Conservation (phyloP, 2,888 invertebrate genomes). For the Nysson spinosus region DNA sequence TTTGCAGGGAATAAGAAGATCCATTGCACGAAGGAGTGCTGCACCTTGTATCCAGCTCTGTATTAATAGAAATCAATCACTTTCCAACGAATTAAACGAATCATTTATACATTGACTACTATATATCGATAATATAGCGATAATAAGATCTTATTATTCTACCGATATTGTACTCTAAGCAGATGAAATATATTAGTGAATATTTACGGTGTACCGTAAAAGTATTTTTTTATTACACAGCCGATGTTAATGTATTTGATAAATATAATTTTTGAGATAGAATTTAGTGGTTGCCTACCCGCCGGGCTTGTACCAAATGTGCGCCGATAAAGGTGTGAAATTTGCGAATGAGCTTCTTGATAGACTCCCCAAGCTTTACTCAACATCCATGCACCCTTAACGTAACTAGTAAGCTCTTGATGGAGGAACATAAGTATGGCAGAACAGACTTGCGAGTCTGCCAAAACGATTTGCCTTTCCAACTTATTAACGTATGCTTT, state of each 20-base stretch:
- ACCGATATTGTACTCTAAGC: too few species aligned
- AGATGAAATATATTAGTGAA: too few species aligned
- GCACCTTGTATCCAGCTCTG: constrained; percentile 54
- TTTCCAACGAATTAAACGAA: too few species aligned
- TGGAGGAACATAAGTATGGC: constrained; percentile 83
- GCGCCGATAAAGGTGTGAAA: constrained; percentile 79
- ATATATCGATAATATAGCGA: too few species aligned
- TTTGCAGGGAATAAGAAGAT: constrained; percentile 52
- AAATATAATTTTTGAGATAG: neutral
- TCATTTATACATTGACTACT: neutral
- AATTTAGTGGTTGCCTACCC: constrained; percentile 50
- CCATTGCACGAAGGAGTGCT: constrained; percentile 52
- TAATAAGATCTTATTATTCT: too few species aligned
- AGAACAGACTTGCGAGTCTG: constrained; percentile 83
- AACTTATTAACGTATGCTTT: constrained; percentile 72
- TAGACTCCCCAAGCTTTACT: constrained; percentile 85
- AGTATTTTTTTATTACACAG: too few species aligned
- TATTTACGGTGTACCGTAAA: too few species aligned
- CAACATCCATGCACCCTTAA: constrained; percentile 84
- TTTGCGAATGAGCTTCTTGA: constrained; percentile 81
- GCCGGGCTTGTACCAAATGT: constrained; percentile 75
- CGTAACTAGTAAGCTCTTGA: constrained; percentile 82
- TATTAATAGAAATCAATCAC: neutral
- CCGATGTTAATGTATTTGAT: neutral
- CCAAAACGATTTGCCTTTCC: constrained; percentile 83